Evolutionary conservation across 2,888 invertebrate genomes (phyloP).

Genomic region (Caenorhabditis panamensis): DNA sequence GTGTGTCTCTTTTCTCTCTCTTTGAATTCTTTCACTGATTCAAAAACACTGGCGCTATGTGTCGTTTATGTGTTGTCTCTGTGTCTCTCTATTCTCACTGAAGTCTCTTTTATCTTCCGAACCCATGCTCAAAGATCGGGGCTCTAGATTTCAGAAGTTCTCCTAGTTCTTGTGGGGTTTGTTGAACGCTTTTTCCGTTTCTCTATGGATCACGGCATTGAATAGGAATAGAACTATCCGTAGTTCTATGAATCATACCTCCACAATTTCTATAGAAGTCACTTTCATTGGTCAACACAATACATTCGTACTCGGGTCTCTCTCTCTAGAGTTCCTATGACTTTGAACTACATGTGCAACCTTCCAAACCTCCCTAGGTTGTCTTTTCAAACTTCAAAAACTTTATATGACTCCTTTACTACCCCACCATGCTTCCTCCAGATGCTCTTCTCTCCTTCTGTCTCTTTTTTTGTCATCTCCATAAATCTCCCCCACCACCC

Average conservation of each 20-base stretch:
- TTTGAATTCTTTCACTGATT: constrained; percentile 20
- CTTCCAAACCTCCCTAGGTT: background rate
- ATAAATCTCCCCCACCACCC: constrained; percentile 16
- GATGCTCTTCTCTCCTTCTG: background rate
- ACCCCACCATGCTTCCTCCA: constrained; percentile 32
- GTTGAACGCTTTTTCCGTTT: constrained; percentile 24
- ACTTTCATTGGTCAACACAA: no score
- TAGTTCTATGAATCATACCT: no score
- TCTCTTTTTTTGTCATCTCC: constrained; percentile 13
- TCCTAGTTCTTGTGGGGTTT: no score
- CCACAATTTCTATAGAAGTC: no score
- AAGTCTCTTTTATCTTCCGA: constrained; percentile 11
- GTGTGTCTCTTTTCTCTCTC: constrained; percentile 34
- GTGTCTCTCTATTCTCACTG: constrained; percentile 6
- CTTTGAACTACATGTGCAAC: background rate
- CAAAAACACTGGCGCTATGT: constrained; percentile 34
- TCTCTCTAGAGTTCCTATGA: no score
- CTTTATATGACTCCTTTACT: background rate
- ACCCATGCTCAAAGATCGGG: constrained; percentile 25
- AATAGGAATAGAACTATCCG: no score
- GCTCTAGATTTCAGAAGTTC: constrained; percentile 36
- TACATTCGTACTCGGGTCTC: no score
- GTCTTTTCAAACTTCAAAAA: background rate
- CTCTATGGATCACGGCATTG: no score
- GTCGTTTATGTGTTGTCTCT: constrained; percentile 45